Evolutionary conservation across 2,797 vertebrate genomes (phyloP).

Genomic region (Pangasius djambal): DNA sequence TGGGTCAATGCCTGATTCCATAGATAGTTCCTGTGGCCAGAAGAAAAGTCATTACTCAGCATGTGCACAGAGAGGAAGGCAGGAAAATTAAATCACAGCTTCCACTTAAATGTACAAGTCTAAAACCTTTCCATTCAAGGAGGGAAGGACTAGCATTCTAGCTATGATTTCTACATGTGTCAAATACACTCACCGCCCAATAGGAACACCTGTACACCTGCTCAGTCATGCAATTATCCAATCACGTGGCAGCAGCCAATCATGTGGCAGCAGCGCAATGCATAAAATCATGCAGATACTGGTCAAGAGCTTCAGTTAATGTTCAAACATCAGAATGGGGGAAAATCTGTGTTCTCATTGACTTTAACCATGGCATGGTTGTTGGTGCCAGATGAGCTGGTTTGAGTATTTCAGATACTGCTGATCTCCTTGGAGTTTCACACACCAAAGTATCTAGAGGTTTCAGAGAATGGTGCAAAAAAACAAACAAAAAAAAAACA

Average conservation of each 20-base stretch:
- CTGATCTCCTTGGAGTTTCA: not conserved
- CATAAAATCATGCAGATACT: not conserved
- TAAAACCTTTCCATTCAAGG: not conserved
- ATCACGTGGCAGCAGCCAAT: not conserved
- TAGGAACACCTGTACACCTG: not conserved
- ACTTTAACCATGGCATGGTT: not conserved
- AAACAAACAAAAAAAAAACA: too few species aligned
- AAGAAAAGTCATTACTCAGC: slow-evolving; percentile 44
- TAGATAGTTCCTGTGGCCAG: slow-evolving; percentile 87
- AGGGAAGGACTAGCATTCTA: not conserved
- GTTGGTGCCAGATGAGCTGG: not conserved
- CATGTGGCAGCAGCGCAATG: not conserved
- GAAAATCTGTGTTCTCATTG: not conserved
- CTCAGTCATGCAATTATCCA: not conserved
- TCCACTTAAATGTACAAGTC: not conserved
- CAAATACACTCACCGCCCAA: not conserved
- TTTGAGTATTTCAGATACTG: not conserved
- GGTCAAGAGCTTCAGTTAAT: not conserved
- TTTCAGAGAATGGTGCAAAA: not conserved
- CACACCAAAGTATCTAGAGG: not conserved
- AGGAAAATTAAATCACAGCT: not conserved
- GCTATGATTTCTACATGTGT: not conserved
- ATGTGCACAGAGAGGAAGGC: not conserved
- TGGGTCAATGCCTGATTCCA: slow-evolving; percentile 98
- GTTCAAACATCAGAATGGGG: not conserved